Conservation (phyloP, 2,888 invertebrate species). For the Rotaria socialis region DNA sequence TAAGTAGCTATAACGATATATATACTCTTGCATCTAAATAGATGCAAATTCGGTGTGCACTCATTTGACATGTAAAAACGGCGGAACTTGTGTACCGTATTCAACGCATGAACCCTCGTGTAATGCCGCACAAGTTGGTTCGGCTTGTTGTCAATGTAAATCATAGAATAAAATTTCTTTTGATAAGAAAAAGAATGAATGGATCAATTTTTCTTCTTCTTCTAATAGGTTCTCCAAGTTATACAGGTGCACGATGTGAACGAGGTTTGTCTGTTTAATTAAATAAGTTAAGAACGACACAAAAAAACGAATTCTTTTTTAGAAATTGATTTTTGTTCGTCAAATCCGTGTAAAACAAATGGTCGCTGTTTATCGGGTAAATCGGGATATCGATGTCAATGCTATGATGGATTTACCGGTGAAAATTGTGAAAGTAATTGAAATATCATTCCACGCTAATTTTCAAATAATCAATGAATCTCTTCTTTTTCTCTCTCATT, state of each 20-base stretch:
- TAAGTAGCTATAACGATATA: background rate
- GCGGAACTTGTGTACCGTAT: constrained; percentile 45
- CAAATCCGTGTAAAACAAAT: constrained; percentile 42
- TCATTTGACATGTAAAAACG: constrained; percentile 39
- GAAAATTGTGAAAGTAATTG: constrained; percentile 38
- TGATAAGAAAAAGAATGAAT: background rate
- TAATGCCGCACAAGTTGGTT: constrained; percentile 39
- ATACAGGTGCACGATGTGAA: constrained; percentile 44
- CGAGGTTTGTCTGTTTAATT: constrained; percentile 5
- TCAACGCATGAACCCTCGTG: constrained; percentile 41
- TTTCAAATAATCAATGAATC: no score
- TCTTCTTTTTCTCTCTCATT: background rate
- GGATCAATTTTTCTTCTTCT: background rate
- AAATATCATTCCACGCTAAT: no score
- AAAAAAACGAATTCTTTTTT: background rate
- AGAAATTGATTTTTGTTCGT: constrained; percentile 44
- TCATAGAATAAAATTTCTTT: background rate
- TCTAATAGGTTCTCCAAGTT: constrained; percentile 18
- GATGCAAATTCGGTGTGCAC: constrained; percentile 33
- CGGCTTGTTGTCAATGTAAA: constrained; percentile 45
- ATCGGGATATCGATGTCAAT: constrained; percentile 41
- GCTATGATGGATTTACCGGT: constrained; percentile 41
- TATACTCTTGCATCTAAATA: background rate
- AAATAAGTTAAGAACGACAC: no score
- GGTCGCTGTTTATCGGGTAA: constrained; percentile 41